phyloP scores from a whole-genome alignment of 2,113 vertebrate species.

The Antechinus stuartii region DNA sequence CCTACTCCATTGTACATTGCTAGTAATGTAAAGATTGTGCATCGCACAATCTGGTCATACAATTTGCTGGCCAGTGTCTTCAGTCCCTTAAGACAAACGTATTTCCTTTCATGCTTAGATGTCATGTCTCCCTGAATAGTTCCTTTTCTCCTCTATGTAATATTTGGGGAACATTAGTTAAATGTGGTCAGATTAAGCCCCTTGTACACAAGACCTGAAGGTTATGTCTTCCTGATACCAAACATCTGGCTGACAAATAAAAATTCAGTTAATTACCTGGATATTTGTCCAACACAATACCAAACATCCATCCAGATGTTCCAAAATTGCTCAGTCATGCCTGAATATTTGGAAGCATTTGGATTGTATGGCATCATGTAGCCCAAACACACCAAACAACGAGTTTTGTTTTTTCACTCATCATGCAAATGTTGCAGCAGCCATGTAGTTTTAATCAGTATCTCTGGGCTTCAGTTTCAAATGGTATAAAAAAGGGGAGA shows the following conservation, averaged over 20 bases:
- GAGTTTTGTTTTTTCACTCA: background rate
- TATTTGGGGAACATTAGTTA: background rate
- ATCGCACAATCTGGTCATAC: background rate
- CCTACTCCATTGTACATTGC: background rate
- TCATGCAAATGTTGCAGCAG: background rate
- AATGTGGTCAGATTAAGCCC: background rate
- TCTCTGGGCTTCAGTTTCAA: background rate
- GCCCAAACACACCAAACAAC: background rate
- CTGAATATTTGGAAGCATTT: background rate
- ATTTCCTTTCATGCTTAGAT: background rate
- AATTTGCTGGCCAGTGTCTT: background rate
- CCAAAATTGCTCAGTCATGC: background rate
- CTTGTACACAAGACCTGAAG: background rate
- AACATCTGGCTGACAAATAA: background rate
- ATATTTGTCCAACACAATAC: background rate
- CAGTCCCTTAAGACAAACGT: background rate
- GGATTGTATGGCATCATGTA: background rate
- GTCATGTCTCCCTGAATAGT: background rate
- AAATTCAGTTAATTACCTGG: background rate
- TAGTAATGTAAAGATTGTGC: background rate
- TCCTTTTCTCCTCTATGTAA: background rate
- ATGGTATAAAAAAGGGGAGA: background rate
- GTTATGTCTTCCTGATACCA: background rate
- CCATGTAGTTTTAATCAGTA: background rate
- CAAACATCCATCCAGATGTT: constrained; percentile 5